phyloP scores from a whole-genome alignment of 2,113 vertebrate genomes.

The Notiomystis cincta region DNA sequence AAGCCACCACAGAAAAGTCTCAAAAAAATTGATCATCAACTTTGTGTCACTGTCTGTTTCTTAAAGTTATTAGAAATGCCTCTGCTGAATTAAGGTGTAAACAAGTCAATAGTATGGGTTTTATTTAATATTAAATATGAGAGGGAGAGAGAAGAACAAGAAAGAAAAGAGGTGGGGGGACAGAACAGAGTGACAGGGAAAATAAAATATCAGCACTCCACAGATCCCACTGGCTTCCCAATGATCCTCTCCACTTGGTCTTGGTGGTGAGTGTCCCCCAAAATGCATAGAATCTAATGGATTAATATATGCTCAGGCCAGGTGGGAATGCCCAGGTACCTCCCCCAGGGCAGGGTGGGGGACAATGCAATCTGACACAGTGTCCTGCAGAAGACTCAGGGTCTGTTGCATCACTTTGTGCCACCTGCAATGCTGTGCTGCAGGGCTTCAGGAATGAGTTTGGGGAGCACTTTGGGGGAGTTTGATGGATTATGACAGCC shows the following conservation, averaged over 20 bases:
- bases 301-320: neutral
- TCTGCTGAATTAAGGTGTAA: neutral
- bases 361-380: too few relatives aligned
- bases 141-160: too few relatives aligned
- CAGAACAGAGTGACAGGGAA: neutral
- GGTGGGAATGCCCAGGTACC: neutral
- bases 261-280: neutral
- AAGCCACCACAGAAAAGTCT: neutral
- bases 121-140: neutral
- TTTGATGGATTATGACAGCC: neutral
- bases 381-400: neutral
- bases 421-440: neutral
- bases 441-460: too few relatives aligned
- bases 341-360: too few relatives aligned
- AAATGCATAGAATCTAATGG: neutral
- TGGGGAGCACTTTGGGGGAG: too few relatives aligned
- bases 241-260: neutral
- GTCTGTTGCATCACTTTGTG: neutral
- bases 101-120: neutral
- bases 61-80: neutral
- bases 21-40: neutral
- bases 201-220: neutral
- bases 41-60: neutral
- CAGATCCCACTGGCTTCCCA: fast-evolving
- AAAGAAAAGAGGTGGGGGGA: neutral